Evolutionary conservation across 2,888 invertebrate species (phyloP), one percentile per base, ranked within the genome.

Genomic region (Chaetogeoica ovagalla): DNA sequence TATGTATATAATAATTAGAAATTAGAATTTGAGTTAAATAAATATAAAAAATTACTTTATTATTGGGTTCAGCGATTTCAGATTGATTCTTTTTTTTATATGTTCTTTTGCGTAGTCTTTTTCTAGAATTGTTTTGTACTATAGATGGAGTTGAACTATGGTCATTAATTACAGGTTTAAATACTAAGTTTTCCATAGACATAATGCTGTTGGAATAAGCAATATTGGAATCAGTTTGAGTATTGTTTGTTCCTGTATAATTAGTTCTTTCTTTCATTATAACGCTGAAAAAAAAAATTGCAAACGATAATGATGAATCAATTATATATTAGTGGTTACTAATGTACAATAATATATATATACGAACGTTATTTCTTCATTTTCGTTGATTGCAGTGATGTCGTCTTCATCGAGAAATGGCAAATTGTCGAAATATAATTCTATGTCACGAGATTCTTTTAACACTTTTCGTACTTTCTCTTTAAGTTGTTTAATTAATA

Each of bases 341-440:
- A 52, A 52, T 52, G 15, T 13, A 2, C 2, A 11, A 66, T 15
- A 39, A 65, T 19, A 5, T 60, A 65, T 19, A 5, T 60, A 63
- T 71, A 79, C 77, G 11, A 9, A 79, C 77, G 21, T 39, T 13
- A 79, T 79, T 79, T 79, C 77, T 79, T 79, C 77, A 39, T 70
- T 70, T 55, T 70, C 77, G 9, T 79, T 70, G 23, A 79, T 79
- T 23, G 39, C 77, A 39, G 70, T n/a, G 23, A 79, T 71, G 13
- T 79, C 77, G 57, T 79, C 77, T 63, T 79, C 77, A 55, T 79
- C 77, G 4, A 79, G 63, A 68, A 79, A 79, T 7, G 62, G 62
- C 55, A 79, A 43, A 39, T 62, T 39, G 21, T 79, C 77, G 7
- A 71, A 17, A 63, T 63, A 79, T 62, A 79, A 23, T 17, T 79